Conservation (phyloP, 2,797 vertebrate species). For the Zonotrichia albicollis region DNA sequence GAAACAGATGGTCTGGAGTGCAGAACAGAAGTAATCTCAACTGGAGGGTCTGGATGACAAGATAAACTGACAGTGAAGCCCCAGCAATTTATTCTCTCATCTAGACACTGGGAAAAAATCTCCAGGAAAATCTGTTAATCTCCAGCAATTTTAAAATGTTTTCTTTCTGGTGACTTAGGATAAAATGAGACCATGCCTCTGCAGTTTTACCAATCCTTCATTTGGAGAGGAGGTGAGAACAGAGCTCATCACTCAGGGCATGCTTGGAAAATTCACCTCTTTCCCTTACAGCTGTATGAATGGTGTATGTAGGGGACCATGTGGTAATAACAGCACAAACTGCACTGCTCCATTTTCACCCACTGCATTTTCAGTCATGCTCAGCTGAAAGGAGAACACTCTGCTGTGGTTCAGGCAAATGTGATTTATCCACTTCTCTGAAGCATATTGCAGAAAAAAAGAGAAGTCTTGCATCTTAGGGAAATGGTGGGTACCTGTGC, state of each 20-base stretch:
- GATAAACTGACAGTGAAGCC: constrained; percentile 46
- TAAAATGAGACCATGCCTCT: background rate
- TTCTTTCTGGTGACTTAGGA: constrained; percentile 15
- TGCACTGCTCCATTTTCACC: background rate
- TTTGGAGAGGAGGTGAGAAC: background rate
- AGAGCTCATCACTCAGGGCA: background rate
- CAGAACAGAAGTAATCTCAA: constrained; percentile 52
- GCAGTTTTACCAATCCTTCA: background rate
- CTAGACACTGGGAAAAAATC: background rate
- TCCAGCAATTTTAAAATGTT: constrained; percentile 12
- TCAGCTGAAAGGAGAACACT: background rate
- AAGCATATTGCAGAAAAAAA: background rate
- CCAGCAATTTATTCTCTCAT: constrained; percentile 41
- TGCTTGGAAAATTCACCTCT: background rate
- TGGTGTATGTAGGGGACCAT: background rate
- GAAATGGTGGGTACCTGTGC: background rate
- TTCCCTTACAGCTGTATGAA: background rate
- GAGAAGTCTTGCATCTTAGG: background rate
- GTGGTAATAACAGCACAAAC: background rate
- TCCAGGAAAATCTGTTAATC: constrained; percentile 43
- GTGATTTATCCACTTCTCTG: background rate
- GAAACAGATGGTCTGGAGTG: constrained; percentile 63
- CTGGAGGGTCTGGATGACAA: constrained; percentile 56
- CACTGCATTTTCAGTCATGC: background rate
- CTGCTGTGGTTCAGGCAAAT: background rate